A percentile compares a stretch with the other conserved stretches of the same genome.
These are phyloP conservation scores for Drosophila austrosaltans DNA, from an alignment of 2,888 invertebrate species.

Conservation along the genomic window DNA sequence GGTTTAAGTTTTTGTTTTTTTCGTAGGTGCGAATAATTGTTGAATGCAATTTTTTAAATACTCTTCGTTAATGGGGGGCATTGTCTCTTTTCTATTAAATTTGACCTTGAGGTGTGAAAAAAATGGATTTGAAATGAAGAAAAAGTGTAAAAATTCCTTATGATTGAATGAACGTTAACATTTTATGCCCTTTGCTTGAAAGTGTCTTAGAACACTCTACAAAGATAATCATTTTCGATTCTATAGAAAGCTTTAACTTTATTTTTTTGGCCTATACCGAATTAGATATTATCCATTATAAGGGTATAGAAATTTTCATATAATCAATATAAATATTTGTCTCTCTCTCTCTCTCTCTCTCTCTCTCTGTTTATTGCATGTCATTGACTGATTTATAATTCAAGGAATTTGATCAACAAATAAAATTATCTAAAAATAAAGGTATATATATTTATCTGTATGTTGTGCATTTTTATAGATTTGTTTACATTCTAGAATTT, in stretches of 20 bases:
- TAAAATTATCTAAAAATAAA: constrained; percentile 32
- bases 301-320: not conserved
- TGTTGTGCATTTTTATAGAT: constrained; percentile 6
- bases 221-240: no score
- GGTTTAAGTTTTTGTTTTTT: not conserved
- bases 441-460: constrained; percentile 4
- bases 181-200: no score
- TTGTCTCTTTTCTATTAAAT: no score
- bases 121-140: no score
- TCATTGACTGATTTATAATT: constrained; percentile 28
- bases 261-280: no score
- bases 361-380: not conserved
- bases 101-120: no score
- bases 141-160: no score
- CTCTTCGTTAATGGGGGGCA: not conserved
- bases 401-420: constrained; percentile 9
- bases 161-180: no score
- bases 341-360: not conserved
- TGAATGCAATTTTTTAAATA: constrained; percentile 11
- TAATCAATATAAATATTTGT: not conserved
- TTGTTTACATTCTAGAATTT: constrained; percentile 51
- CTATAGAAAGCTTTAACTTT: no score
- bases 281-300: not conserved
- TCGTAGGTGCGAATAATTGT: not conserved
- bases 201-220: no score